Evolutionary conservation across 2,113 vertebrate species (phyloP).

Genomic region (Sinocyclocheilus maitianheensis): DNA sequence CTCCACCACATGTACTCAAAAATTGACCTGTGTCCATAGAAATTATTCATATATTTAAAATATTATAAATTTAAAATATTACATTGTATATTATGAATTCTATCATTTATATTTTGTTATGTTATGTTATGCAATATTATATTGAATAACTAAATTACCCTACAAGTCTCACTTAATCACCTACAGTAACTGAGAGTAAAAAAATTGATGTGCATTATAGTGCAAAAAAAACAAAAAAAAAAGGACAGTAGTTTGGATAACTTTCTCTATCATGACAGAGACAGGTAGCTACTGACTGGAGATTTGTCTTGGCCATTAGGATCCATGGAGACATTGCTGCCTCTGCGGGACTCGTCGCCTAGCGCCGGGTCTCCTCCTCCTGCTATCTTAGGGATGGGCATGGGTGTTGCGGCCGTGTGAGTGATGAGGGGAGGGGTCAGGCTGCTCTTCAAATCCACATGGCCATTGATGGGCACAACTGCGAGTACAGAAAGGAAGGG

Average conservation of each 20-base stretch:
- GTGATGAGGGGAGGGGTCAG: constrained; percentile 94
- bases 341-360: constrained; percentile 77
- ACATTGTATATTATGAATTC: too few species aligned
- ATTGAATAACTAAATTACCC: neutral
- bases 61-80: too few species aligned
- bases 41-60: too few species aligned
- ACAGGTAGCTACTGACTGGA: constrained; percentile 75
- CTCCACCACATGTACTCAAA: neutral
- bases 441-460: constrained; percentile 86
- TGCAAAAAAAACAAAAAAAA: rapidly evolving
- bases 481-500: constrained; percentile 14
- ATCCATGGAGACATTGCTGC: constrained; percentile 83
- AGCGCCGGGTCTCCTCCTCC: constrained; percentile 71
- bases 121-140: too few species aligned
- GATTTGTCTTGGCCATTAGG: constrained; percentile 84
- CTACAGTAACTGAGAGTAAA: neutral
- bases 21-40: too few species aligned
- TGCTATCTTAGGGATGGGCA: constrained; percentile 91
- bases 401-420: constrained; percentile 93
- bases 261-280: neutral
- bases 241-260: too few species aligned
- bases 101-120: too few species aligned
- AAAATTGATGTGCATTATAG: neutral
- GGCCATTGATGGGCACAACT: constrained; percentile 88
- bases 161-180: neutral